Conservation (phyloP, 2,888 invertebrate species). For the Beris morrisii region DNA sequence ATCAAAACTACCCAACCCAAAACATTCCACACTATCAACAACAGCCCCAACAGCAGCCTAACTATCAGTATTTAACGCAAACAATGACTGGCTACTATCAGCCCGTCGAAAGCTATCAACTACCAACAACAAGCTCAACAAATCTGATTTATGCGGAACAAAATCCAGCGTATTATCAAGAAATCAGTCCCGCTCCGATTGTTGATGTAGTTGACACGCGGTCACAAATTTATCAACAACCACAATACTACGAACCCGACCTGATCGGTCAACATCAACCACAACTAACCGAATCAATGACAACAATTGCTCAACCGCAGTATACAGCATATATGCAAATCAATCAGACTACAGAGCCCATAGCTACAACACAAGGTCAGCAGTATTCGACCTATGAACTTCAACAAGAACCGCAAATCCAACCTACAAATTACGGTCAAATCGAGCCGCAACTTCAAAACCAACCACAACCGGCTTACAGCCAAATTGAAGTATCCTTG, state of each 20-base stretch:
- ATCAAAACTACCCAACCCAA: conserved; percentile 4
- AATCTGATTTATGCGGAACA: conserved; percentile 42
- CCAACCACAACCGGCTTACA: conserved; percentile 42
- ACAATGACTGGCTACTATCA: conserved; percentile 48
- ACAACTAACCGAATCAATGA: conserved; percentile 1
- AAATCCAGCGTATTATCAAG: conserved; percentile 40
- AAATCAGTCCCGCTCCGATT: conserved; percentile 34
- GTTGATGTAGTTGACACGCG: conserved; percentile 1
- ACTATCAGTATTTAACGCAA: conserved; percentile 46
- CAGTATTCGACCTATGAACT: no score
- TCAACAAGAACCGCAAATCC: conserved; percentile 35
- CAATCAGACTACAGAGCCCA: no score
- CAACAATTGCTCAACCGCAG: conserved; percentile 5
- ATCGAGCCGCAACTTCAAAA: conserved; percentile 38
- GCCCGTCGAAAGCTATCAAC: conserved; percentile 32
- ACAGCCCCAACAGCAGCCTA: conserved; percentile 36
- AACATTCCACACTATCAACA: conserved; percentile 4
- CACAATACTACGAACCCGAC: conserved; percentile 22
- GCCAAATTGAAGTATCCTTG: conserved; percentile 36
- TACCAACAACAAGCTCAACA: conserved; percentile 37
- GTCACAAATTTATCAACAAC: conserved; percentile 37
- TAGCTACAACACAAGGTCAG: no score
- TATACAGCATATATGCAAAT: neutral
- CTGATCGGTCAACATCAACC: conserved; percentile 34
- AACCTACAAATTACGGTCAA: conserved; percentile 33